phyloP scores from a whole-genome alignment of 2,797 vertebrate genomes.

The Myotis pilosus region DNA sequence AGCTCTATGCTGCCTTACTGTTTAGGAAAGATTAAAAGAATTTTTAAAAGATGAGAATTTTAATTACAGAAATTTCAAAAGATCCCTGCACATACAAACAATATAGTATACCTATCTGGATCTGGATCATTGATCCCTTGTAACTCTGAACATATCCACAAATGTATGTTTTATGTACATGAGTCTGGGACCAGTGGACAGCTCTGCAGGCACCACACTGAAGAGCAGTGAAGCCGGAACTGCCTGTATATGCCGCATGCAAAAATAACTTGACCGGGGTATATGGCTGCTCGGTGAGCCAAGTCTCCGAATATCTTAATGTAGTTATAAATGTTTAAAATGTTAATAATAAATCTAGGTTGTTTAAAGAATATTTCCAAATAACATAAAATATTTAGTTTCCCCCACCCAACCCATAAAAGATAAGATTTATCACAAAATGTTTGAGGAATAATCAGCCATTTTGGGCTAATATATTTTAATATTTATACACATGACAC shows the following conservation, averaged over 20 bases:
- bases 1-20: neutral
- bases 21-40: neutral
- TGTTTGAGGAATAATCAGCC: constrained; percentile 86
- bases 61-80: constrained; percentile 58
- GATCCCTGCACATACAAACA: constrained; percentile 22
- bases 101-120: neutral
- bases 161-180: neutral
- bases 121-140: constrained; percentile 41
- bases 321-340: constrained; percentile 84
- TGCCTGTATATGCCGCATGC: neutral
- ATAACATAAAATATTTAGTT: constrained; percentile 88
- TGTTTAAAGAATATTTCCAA: constrained; percentile 87
- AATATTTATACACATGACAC: constrained; percentile 89
- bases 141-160: constrained; percentile 19
- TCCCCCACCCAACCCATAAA: constrained; percentile 74
- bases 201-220: neutral
- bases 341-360: constrained; percentile 86
- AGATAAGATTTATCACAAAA: constrained; percentile 86
- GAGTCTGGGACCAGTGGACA: neutral
- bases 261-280: constrained; percentile 74
- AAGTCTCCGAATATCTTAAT: constrained; percentile 79
- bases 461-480: constrained; percentile 86
- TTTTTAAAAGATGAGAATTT: constrained; percentile 41
- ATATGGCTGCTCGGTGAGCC: constrained; percentile 71
- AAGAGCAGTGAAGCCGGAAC: constrained; percentile 24